A percentile compares a stretch with the other conserved stretches of the same genome.
These are phyloP conservation scores for Steinernema scapterisci DNA, from an alignment of 2,888 invertebrate genomes.

Conservation along the genomic window DNA sequence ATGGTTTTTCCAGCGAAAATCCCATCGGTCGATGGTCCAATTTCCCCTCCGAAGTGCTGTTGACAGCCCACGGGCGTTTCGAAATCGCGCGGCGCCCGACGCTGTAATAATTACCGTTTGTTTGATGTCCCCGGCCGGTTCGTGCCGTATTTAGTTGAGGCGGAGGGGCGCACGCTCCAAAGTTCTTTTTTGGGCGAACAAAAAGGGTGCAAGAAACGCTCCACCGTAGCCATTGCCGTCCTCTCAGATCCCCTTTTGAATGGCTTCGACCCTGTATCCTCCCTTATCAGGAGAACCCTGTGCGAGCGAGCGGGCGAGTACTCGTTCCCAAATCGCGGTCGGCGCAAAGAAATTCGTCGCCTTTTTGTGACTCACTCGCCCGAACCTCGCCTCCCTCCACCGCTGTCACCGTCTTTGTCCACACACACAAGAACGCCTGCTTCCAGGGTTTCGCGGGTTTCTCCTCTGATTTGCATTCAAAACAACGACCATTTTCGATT, in stretches of 20 bases:
- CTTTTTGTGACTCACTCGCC: conserved; percentile 19
- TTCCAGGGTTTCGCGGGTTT: not conserved
- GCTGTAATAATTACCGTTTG: conserved; percentile 28
- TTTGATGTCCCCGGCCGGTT: conserved; percentile 11
- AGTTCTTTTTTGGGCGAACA: not conserved
- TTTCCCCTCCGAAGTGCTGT: not conserved
- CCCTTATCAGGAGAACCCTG: not conserved
- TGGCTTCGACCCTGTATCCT: not conserved
- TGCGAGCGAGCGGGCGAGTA: not conserved
- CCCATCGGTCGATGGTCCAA: not conserved
- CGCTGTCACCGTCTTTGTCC: not conserved
- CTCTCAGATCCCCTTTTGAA: not conserved
- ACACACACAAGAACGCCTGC: not conserved
- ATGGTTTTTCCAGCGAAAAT: conserved; percentile 7
- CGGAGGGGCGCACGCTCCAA: not conserved
- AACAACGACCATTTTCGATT: not conserved
- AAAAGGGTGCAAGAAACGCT: not conserved
- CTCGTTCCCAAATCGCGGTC: not conserved
- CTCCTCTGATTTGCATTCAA: not conserved
- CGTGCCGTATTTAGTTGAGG: conserved; percentile 15
- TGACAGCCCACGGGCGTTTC: conserved; percentile 6
- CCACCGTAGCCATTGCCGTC: not conserved
- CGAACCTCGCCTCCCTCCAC: not conserved
- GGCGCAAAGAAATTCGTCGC: not conserved
- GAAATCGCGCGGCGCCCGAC: not conserved